Evolutionary conservation across 1,140 invertebrate species (phyloP).

Genomic region (Sogatella furcifera): DNA sequence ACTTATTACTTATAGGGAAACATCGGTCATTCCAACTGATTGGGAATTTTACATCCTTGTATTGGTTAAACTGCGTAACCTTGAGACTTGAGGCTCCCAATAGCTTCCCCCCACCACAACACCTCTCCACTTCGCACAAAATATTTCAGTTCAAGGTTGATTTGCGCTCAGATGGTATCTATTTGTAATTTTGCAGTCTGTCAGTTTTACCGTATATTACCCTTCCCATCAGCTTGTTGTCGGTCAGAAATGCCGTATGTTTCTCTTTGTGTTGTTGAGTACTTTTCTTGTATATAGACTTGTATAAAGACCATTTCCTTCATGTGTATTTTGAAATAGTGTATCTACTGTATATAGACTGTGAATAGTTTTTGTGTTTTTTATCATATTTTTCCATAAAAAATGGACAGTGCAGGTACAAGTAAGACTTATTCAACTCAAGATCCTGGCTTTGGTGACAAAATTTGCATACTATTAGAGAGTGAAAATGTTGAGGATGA

Average conservation of each 20-base stretch:
- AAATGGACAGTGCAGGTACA: background rate
- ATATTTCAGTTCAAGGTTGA: background rate
- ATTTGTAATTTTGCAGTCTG: background rate
- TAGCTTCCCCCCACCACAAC: background rate
- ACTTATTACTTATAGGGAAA: background rate
- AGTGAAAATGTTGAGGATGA: too few relatives aligned
- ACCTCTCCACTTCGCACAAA: background rate
- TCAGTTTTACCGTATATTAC: background rate
- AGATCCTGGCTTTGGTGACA: background rate
- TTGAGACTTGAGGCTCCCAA: background rate
- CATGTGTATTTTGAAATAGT: background rate
- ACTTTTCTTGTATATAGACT: background rate
- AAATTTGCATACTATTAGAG: too few relatives aligned
- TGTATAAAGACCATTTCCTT: background rate
- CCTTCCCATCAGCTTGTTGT: background rate
- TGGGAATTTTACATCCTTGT: background rate
- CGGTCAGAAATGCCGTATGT: background rate
- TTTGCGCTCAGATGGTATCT: background rate
- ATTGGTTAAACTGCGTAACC: background rate
- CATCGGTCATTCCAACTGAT: background rate
- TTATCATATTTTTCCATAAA: background rate
- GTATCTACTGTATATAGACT: background rate
- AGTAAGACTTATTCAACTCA: background rate
- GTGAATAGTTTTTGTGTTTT: background rate
- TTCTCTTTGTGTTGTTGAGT: background rate